Evolutionary conservation across 1,140 invertebrate species (phyloP), one percentile per base, ranked within the genome.

Genomic region (Drosophila lacertosa): DNA sequence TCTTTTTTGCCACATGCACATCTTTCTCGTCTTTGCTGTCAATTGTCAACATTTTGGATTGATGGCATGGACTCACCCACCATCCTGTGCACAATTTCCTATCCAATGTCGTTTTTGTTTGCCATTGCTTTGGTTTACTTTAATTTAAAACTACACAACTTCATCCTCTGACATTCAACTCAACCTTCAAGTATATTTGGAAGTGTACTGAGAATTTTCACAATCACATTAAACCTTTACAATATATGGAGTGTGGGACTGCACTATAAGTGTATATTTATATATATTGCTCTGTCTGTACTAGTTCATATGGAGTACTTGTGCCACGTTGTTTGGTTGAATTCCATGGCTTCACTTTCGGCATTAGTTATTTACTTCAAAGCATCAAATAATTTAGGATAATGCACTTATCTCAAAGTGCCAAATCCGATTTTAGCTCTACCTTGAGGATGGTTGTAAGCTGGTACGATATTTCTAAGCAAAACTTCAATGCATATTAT

Each of bases 21-120:
- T 33, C 73, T 44, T 59, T 44, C 42, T 64, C 40, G 47, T 48
- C 62, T 59, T 51, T 58, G 71, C 74, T 72, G 74, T 65, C 82
- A 88, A 88, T 88, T 88, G 82, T 82, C 82, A 82, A 58, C 74
- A 59, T 76, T 88, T 75, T 47, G 53, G 74, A 88, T 88, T 88
- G 82, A 86, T 81, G 71, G 57, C 64, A 42, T 48, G 53, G 47
- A 54, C 35, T 42, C 40, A n/a, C 6, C 13, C 37, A 10, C 11
- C 37, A 15, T 22, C 11, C 4, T 18, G 10, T 18, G 32, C 7
- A 16, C 37, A 33, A 3, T 16, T 44, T 67, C 33, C 13, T 15
- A 67, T 72, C 15, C 13, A 45, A 50, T 62, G 16, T 37, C 42
- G 44, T 26, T 51, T 70, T 57, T 40, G 37, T 57, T 26, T 7